These are phyloP conservation scores for Leptinotarsa rubiginosa DNA, from an alignment of 2,888 invertebrate species.

Conservation along the genomic window DNA sequence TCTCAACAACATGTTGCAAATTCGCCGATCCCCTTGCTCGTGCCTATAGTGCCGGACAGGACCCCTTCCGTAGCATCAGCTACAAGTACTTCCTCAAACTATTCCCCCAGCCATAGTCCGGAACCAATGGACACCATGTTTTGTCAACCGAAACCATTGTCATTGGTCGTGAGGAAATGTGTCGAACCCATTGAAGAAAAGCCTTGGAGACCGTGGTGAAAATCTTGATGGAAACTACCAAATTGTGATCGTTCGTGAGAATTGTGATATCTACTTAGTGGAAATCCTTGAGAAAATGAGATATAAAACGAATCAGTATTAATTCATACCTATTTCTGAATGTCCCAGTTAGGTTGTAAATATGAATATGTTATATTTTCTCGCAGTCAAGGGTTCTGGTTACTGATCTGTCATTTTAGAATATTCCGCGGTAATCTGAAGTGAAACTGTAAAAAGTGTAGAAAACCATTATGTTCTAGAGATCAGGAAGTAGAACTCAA, in stretches of 20 bases:
- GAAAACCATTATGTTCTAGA: not conserved
- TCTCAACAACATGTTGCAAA: slow-evolving; percentile 38
- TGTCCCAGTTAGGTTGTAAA: not conserved
- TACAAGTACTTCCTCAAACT: slow-evolving; percentile 71
- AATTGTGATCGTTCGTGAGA: slow-evolving; percentile 24
- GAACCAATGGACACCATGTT: slow-evolving; percentile 62
- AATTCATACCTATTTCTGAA: slow-evolving; percentile 20
- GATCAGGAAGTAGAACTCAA: not conserved
- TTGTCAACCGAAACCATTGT: slow-evolving; percentile 72
- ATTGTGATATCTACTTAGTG: slow-evolving; percentile 40
- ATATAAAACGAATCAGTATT: slow-evolving; percentile 40
- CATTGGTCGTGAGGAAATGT: slow-evolving; percentile 78
- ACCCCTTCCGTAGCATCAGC: slow-evolving; percentile 80
- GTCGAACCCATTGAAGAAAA: slow-evolving; percentile 72
- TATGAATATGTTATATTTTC: not conserved
- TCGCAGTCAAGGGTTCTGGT: not conserved
- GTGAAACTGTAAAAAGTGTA: no score
- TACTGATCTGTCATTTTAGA: not conserved
- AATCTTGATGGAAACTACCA: slow-evolving; percentile 19
- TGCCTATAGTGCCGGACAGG: slow-evolving; percentile 78
- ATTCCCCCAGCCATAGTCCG: slow-evolving; percentile 66
- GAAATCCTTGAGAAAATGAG: slow-evolving; percentile 20
- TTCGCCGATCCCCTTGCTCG: slow-evolving; percentile 74
- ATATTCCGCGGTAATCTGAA: not conserved
- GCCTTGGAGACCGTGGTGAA: slow-evolving; percentile 84